These are phyloP conservation scores for Pampusana beccarii DNA, from an alignment of 2,113 vertebrate genomes.

Conservation along the genomic window DNA sequence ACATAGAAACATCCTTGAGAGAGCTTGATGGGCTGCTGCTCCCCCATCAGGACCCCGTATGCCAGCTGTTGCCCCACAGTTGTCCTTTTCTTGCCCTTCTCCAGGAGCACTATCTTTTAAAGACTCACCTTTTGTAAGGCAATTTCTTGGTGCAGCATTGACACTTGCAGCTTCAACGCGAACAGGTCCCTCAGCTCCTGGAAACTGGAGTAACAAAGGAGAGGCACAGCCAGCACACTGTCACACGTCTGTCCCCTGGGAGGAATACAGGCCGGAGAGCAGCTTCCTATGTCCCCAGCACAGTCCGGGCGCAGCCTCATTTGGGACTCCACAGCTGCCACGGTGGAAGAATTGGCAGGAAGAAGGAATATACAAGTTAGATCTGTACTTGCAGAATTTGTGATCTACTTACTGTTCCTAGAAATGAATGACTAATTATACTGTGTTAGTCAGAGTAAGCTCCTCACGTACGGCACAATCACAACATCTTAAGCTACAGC, in stretches of 20 bases:
- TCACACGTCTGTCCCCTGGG: background rate
- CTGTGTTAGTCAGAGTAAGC: background rate
- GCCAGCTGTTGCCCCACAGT: background rate
- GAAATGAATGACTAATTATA: background rate
- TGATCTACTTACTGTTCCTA: background rate
- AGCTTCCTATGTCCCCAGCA: background rate
- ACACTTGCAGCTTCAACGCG: constrained; percentile 76
- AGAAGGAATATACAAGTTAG: constrained; percentile 24
- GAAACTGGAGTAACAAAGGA: constrained; percentile 79
- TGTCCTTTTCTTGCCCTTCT: background rate
- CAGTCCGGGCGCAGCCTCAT: constrained; percentile 52
- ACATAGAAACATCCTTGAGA: background rate
- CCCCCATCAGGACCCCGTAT: accelerated
- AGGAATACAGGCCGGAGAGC: background rate
- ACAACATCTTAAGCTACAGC: background rate
- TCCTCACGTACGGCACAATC: background rate
- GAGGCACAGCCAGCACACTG: background rate
- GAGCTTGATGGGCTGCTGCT: background rate
- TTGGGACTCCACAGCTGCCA: constrained; percentile 72
- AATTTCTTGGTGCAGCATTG: constrained; percentile 82
- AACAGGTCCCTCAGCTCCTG: constrained; percentile 83
- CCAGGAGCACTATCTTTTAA: background rate
- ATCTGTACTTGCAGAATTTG: background rate
- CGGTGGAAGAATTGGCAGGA: background rate
- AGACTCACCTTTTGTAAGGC: constrained; percentile 83